Evolutionary conservation across 2,797 vertebrate genomes (phyloP).

Genomic region (Neomorphus geoffroyi): DNA sequence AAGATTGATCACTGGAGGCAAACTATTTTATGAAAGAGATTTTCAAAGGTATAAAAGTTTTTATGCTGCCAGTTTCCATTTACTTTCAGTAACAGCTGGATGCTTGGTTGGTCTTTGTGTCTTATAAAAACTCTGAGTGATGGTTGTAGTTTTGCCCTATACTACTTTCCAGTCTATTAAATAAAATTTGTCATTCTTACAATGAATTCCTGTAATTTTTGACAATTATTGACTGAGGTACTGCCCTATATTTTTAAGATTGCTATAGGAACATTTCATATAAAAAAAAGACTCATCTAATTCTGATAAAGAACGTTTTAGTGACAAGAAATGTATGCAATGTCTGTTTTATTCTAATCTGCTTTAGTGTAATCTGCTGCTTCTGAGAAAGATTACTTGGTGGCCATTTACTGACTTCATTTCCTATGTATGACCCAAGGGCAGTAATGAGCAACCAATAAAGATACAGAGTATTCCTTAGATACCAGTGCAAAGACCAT

Average conservation of each 20-base stretch:
- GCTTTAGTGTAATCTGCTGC: background rate
- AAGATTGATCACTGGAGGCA: slow-evolving; percentile 24
- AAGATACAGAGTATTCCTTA: background rate
- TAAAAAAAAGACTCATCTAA: background rate
- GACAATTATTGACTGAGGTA: background rate
- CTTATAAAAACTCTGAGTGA: background rate
- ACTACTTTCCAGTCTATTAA: background rate
- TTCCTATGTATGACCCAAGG: background rate
- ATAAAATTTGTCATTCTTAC: background rate
- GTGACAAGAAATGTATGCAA: background rate
- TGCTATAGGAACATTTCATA: background rate
- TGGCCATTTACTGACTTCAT: background rate
- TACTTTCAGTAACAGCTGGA: background rate
- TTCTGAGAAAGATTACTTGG: background rate
- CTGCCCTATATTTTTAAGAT: background rate
- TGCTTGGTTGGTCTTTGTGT: background rate
- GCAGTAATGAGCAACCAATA: background rate
- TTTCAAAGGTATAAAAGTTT: background rate
- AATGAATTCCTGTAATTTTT: background rate
- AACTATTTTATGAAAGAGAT: background rate
- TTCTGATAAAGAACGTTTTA: background rate
- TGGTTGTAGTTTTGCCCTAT: background rate
- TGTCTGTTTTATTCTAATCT: background rate
- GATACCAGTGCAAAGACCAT: background rate
- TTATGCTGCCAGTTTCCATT: background rate